Percentiles rank a stretch among this genome's conserved stretches.
phyloP scores from a whole-genome alignment of 2,113 vertebrate genomes.

The Misgurnus mizolepis region DNA sequence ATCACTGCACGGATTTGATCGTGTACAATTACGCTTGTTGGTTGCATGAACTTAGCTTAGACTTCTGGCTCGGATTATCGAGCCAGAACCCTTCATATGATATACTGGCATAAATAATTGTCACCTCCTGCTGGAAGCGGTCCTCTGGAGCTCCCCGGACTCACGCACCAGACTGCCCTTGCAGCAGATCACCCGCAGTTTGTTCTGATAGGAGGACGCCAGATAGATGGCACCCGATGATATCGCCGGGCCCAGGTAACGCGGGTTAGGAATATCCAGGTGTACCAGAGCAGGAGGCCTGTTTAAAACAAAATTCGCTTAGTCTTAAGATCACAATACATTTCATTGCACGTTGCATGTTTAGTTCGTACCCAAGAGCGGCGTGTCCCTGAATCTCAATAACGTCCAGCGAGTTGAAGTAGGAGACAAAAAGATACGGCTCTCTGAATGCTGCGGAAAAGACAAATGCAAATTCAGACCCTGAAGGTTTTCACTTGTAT shows the following conservation, averaged over 20 bases:
- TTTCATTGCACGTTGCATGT: not conserved
- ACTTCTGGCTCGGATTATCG: too few species aligned
- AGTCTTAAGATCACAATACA: not conserved
- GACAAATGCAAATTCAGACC: not conserved
- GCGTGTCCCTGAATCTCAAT: constrained; percentile 94
- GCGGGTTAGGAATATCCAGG: constrained; percentile 93
- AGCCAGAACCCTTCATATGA: not conserved
- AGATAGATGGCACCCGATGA: constrained; percentile 95
- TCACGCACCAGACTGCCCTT: constrained; percentile 96
- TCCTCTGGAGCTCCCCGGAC: constrained; percentile 88
- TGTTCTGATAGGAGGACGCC: constrained; percentile 98
- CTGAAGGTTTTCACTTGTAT: not conserved
- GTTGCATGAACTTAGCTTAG: too few species aligned
- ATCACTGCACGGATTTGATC: not conserved
- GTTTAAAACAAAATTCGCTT: constrained; percentile 63
- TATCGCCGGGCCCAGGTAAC: constrained; percentile 95
- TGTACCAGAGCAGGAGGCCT: constrained; percentile 90
- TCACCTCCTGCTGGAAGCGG: constrained; percentile 71
- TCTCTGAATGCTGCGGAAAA: constrained; percentile 88
- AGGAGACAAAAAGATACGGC: constrained; percentile 96
- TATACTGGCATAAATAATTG: not conserved
- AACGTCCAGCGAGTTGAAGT: constrained; percentile 97
- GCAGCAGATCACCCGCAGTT: constrained; percentile 95
- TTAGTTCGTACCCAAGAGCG: constrained; percentile 78
- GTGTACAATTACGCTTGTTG: too few species aligned